These are phyloP conservation scores for Erythrocercus mccallii DNA, from an alignment of 2,113 vertebrate species.

Conservation along the genomic window DNA sequence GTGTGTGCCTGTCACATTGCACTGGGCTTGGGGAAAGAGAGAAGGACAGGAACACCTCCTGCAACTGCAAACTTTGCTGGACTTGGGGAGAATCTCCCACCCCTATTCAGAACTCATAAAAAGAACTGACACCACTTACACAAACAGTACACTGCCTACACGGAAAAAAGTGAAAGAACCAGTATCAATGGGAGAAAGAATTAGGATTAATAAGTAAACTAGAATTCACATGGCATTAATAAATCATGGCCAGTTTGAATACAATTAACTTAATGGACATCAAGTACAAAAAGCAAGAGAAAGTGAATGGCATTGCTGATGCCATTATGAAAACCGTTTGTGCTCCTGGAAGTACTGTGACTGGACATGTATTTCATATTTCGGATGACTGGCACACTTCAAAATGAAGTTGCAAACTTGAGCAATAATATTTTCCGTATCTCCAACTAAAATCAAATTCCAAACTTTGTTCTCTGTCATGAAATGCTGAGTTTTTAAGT, in stretches of 20 bases:
- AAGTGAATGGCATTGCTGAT: neutral
- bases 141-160: neutral
- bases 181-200: neutral
- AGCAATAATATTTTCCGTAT: neutral
- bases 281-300: neutral
- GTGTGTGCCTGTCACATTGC: neutral
- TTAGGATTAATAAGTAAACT: neutral
- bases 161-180: neutral
- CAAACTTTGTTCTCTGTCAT: neutral
- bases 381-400: neutral
- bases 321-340: neutral
- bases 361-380: neutral
- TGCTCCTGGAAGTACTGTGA: neutral
- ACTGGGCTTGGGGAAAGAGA: neutral
- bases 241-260: neutral
- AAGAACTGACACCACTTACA: neutral
- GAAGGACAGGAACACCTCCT: neutral
- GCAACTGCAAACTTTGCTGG: neutral
- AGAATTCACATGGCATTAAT: neutral
- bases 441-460: neutral
- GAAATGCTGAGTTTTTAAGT: neutral
- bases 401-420: neutral
- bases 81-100: neutral
- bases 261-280: neutral
- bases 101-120: rapidly evolving